Evolutionary conservation across 2,888 invertebrate genomes (phyloP).

Genomic region (Stramonita haemastoma): DNA sequence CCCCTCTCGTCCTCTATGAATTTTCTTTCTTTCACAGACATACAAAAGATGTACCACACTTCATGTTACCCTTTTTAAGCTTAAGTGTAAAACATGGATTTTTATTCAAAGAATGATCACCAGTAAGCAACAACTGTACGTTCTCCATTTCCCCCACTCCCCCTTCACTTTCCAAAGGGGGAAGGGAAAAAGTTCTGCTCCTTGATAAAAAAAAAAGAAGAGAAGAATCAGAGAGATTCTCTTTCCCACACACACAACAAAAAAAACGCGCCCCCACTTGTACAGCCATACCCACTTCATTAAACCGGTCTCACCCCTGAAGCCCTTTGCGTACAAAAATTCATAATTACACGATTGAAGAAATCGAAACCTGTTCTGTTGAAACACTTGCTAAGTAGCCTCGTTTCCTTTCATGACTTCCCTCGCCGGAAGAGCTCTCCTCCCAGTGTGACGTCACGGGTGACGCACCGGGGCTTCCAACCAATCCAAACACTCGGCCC

Average conservation of each 20-base stretch:
- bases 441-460: slow-evolving; percentile 41
- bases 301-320: not conserved
- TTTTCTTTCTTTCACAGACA: not conserved
- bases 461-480: slow-evolving; percentile 28
- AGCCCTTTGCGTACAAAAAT: not conserved
- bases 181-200: not conserved
- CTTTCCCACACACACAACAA: too few relatives aligned
- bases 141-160: not conserved
- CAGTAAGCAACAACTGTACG: too few relatives aligned
- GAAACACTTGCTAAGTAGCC: slow-evolving; percentile 13
- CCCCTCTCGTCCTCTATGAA: too few relatives aligned
- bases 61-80: too few relatives aligned
- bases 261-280: not conserved
- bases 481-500: slow-evolving; percentile 43
- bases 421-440: slow-evolving; percentile 37
- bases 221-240: not conserved
- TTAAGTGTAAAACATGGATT: too few relatives aligned
- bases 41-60: not conserved
- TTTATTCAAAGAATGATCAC: too few relatives aligned
- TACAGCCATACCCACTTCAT: slow-evolving; percentile 22
- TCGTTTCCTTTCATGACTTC: slow-evolving; percentile 18
- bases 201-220: not conserved
- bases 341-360: not conserved
- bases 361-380: not conserved
- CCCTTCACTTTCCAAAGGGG: not conserved